phyloP scores from a whole-genome alignment of 2,797 vertebrate species.

The Myotis pilosus region DNA sequence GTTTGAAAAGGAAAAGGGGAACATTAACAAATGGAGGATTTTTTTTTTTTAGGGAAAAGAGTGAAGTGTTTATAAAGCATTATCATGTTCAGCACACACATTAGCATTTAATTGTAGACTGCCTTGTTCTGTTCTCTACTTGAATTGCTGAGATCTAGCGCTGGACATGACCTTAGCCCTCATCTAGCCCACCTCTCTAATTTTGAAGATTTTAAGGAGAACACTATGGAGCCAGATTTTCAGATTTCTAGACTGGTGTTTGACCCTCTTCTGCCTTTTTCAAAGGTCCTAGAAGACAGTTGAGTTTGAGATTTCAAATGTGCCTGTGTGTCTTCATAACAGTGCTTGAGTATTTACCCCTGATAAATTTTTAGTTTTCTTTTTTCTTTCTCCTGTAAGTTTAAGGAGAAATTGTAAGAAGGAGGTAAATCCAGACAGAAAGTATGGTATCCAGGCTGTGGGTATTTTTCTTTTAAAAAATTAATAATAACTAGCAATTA shows the following conservation, averaged over 20 bases:
- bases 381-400: not conserved
- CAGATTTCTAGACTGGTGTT: not conserved
- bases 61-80: not conserved
- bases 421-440: not conserved
- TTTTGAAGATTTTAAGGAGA: conserved; percentile 42
- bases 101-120: conserved; percentile 42
- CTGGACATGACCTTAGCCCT: not conserved
- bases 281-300: not conserved
- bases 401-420: not conserved
- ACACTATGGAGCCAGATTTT: not conserved
- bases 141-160: not conserved
- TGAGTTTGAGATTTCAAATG: not conserved
- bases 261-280: not conserved
- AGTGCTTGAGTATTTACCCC: not conserved
- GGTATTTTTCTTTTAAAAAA: not conserved
- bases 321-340: not conserved
- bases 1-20: not conserved
- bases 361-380: not conserved
- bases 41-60: not conserved
- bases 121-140: conserved; percentile 12
- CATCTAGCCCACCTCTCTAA: conserved; percentile 2
- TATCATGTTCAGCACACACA: not conserved
- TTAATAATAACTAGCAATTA: not conserved
- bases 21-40: not conserved
- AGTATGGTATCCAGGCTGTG: not conserved